phyloP scores from a whole-genome alignment of 2,113 vertebrate genomes.

The Oxyura jamaicensis region DNA sequence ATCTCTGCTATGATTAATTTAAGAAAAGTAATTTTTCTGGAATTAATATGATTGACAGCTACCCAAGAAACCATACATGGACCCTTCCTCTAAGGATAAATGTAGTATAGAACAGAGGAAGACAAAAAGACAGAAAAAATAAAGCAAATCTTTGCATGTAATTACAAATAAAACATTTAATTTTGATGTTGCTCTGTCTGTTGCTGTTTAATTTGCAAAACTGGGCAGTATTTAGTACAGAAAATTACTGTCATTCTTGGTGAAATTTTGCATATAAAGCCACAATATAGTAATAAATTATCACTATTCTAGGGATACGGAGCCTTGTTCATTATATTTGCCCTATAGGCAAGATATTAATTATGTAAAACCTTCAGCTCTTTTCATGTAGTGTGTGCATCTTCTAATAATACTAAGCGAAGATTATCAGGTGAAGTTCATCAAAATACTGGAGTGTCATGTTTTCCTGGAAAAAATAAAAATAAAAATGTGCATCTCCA shows the following conservation, averaged over 20 bases:
- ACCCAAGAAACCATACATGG: not conserved
- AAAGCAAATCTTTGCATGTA: not conserved
- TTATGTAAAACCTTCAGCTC: constrained; percentile 15
- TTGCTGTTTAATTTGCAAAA: not conserved
- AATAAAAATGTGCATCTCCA: not conserved
- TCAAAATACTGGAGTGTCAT: not conserved
- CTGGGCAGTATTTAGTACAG: not conserved
- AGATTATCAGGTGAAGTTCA: not conserved
- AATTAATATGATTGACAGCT: constrained; percentile 53
- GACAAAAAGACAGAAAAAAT: not conserved
- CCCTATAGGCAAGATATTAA: not conserved
- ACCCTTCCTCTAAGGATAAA: not conserved
- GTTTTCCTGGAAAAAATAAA: not conserved
- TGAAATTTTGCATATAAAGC: not conserved
- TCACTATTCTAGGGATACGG: not conserved
- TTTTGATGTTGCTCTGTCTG: not conserved
- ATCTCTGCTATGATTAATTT: constrained; percentile 35
- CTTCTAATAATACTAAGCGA: not conserved
- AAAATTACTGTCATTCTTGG: not conserved
- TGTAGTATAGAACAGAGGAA: not conserved
- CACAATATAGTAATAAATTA: not conserved
- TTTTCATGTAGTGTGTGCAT: not conserved
- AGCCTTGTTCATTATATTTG: not conserved
- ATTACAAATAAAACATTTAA: not conserved
- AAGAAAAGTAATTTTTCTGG: constrained; percentile 49